Evolutionary conservation across 2,113 vertebrate genomes (phyloP), one percentile per base, ranked within the genome.

Genomic region (Beaufortia kweichowensis): DNA sequence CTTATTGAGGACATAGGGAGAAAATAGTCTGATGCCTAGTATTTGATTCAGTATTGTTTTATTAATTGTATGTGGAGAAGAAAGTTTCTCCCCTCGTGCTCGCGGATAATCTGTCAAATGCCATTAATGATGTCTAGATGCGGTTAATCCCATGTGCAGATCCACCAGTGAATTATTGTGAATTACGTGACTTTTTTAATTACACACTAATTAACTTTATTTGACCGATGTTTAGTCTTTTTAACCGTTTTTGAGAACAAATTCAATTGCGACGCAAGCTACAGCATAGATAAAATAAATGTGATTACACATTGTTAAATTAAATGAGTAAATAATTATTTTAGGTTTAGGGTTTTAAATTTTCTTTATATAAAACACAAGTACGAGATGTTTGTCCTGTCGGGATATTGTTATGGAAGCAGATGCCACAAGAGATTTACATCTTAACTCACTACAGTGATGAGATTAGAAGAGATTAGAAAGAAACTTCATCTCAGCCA

Each of bases 401-500:
- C 29, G 31, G 19, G 21, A 35, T 82, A 71, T 61, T 70, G 79
- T 41, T 62, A 35, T 74, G 62, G 73, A 86, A 82, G 56, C 72
- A 87, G 83, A 89, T 79, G 79, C 55, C 70, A 74, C 77, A 64
- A 77, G 60, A 62, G 76, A 84, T 75, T 86, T 72, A 39, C 33
- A 66, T 6, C 61, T 69, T 81, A 87, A 85, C 79, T 6, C 80
- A 48, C 61, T 72, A n/a, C n/a, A 41, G 35, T 79, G 67, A 84
- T 82, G 69, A 85, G 80, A 85, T 83, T 84, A 87, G 85, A 85
- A 86, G 53, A 75, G 77, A 79, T 79, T 82, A 81, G 41, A 65
- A 28, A 21, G 72, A 72, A 79, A 67, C 33, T 26, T 41, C 69
- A 61, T 73, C 77, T 57, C 4, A 62, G 21, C 12, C 35, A 65